Conservation (phyloP, 2,888 invertebrate species). For the Meganola albula region DNA sequence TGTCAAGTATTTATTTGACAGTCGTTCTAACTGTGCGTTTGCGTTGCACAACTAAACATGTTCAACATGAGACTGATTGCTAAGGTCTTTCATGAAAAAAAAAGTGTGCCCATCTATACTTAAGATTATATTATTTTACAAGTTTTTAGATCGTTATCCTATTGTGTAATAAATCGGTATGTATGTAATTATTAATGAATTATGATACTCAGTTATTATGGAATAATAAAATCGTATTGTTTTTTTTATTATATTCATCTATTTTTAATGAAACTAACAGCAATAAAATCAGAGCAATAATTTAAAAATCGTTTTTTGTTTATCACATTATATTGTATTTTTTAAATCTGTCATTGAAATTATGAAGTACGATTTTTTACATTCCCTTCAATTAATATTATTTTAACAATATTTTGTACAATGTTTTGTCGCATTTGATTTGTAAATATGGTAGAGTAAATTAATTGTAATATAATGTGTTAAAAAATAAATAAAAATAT, state of each 20-base stretch:
- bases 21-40: too few species aligned
- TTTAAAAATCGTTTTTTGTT: slow-evolving; percentile 2
- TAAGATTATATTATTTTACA: too few species aligned
- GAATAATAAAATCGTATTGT: slow-evolving; percentile 35
- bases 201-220: slow-evolving; percentile 38
- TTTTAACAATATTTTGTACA: slow-evolving; percentile 13
- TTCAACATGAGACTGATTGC: too few species aligned
- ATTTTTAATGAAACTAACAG: too few species aligned
- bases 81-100: too few species aligned
- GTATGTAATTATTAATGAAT: slow-evolving; percentile 28
- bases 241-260: slow-evolving; percentile 24
- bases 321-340: slow-evolving; percentile 14
- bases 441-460: slow-evolving; percentile 19
- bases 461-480: slow-evolving; percentile 12
- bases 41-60: too few species aligned
- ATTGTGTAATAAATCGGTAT: too few species aligned
- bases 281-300: too few species aligned
- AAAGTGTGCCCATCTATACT: too few species aligned
- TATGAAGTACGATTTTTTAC: slow-evolving; percentile 26
- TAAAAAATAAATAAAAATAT: slow-evolving; percentile 14
- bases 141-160: too few species aligned
- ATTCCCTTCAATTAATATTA: slow-evolving; percentile 25
- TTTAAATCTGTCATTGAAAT: slow-evolving; percentile 23
- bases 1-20: too few species aligned
- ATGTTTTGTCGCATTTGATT: slow-evolving; percentile 12